Percentiles rank a stretch among this genome's conserved stretches.
phyloP scores from a whole-genome alignment of 2,888 invertebrate species.

The Metacarcinus magister region DNA sequence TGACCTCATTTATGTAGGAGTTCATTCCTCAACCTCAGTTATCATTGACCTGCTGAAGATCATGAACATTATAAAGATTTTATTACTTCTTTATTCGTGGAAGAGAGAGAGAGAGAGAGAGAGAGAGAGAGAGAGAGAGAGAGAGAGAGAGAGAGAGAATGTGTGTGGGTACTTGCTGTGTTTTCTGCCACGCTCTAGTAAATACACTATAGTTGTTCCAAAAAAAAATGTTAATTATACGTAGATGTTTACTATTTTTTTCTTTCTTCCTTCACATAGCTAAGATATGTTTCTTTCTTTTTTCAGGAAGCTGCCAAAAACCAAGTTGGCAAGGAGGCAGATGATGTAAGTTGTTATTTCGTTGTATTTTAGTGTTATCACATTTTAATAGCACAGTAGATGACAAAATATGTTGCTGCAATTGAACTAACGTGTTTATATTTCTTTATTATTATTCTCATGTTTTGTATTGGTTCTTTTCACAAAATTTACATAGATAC shows the following conservation, averaged over 20 bases:
- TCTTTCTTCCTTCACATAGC: not conserved
- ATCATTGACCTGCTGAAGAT: too few relatives aligned
- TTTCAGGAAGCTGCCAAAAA: slow-evolving; percentile 85
- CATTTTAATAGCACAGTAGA: not conserved
- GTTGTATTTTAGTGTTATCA: not conserved
- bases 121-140: too few relatives aligned
- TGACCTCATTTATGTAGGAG: too few relatives aligned
- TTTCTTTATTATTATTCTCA: not conserved
- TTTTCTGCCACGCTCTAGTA: too few relatives aligned
- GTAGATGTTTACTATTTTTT: not conserved
- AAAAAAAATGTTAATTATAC: not conserved
- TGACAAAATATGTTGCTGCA: slow-evolving; percentile 47
- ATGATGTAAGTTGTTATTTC: slow-evolving; percentile 77
- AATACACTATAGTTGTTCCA: too few relatives aligned
- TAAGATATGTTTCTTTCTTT: slow-evolving; percentile 52
- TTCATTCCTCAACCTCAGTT: too few relatives aligned
- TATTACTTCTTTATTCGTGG: too few relatives aligned
- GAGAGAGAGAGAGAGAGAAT: too few relatives aligned
- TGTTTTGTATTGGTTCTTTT: not conserved
- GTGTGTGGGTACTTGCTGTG: too few relatives aligned
- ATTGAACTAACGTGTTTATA: not conserved
- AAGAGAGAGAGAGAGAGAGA: too few relatives aligned
- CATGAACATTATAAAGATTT: too few relatives aligned
- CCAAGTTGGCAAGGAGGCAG: slow-evolving; percentile 84
- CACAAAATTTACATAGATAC: not conserved